A percentile compares a stretch with the other conserved stretches of the same genome.
Evolutionary conservation across 1,140 invertebrate genomes (phyloP).

Genomic region (Dendrolimus punctatus): DNA sequence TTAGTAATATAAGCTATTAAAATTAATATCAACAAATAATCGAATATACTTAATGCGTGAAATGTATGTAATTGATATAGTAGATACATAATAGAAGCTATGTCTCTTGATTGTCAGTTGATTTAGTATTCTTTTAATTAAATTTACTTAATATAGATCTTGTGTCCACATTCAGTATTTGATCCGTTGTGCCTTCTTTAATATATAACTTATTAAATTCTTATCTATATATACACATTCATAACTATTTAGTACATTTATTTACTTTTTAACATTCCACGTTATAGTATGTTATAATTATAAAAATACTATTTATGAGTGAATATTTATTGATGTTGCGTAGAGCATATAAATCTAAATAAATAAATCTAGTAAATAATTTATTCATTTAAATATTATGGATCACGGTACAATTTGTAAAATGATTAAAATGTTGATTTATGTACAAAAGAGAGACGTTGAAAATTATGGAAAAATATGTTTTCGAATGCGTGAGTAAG

Average conservation of each 20-base stretch:
- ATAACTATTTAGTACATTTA: slow-evolving; percentile 3
- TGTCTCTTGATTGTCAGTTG: not conserved
- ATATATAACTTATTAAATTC: slow-evolving; percentile 5
- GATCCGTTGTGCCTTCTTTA: slow-evolving; percentile 33
- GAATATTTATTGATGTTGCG: slow-evolving; percentile 27
- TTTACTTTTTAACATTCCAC: slow-evolving; percentile 28
- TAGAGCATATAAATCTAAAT: not conserved
- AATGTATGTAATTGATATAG: no score
- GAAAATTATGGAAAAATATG: no score
- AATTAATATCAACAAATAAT: no score
- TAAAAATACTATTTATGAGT: slow-evolving; percentile 19
- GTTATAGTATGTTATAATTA: slow-evolving; percentile 21
- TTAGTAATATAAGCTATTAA: no score
- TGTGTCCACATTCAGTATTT: slow-evolving; percentile 11
- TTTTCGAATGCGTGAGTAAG: no score
- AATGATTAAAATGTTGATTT: no score
- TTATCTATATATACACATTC: slow-evolving; percentile 5
- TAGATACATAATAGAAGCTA: no score
- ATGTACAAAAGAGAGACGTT: no score
- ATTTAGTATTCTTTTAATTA: slow-evolving; percentile 7
- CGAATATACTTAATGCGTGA: no score
- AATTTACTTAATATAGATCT: slow-evolving; percentile 9
- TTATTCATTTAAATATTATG: no score
- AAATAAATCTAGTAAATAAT: no score
- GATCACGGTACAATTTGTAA: no score